Evolutionary conservation across 2,797 vertebrate species (phyloP).

Genomic region (Lindbergichthys nudifrons): DNA sequence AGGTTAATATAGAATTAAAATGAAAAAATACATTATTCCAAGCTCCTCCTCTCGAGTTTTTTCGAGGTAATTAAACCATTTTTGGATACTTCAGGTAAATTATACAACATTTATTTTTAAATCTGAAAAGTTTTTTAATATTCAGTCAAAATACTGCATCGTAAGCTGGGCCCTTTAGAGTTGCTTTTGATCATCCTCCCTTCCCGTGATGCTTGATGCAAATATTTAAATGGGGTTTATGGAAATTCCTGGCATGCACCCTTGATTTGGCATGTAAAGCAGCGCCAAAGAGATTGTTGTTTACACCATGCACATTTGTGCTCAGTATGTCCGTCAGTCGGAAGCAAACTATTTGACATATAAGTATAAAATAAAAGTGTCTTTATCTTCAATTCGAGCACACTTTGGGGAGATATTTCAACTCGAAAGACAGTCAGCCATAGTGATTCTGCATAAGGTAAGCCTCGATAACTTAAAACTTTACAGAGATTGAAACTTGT

Average conservation of each 20-base stretch:
- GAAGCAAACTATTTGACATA: conserved; percentile 39
- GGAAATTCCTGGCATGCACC: conserved; percentile 86
- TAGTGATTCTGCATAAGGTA: conserved; percentile 64
- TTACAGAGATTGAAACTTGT: neutral
- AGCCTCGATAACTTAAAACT: conserved; percentile 27
- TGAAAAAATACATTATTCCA: neutral
- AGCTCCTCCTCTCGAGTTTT: neutral
- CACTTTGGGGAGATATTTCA: conserved; percentile 27
- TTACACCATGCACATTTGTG: conserved; percentile 56
- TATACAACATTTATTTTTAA: neutral
- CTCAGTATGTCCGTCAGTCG: conserved; percentile 46
- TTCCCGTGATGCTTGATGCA: conserved; percentile 80
- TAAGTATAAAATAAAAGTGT: conserved; percentile 12
- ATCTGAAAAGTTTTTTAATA: conserved; percentile 2
- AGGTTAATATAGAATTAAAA: conserved; percentile 23
- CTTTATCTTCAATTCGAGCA: conserved; percentile 15
- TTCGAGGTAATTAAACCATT: neutral
- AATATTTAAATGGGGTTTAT: conserved; percentile 88
- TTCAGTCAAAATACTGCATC: conserved; percentile 1
- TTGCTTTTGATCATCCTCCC: conserved; percentile 39
- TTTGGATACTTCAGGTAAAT: neutral
- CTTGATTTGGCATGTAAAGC: conserved; percentile 88
- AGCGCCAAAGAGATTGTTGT: conserved; percentile 73
- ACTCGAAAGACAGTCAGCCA: neutral
- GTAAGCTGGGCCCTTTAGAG: conserved; percentile 13